Conservation (phyloP, 2,888 invertebrate species). For the Cerceris rybyensis region DNA sequence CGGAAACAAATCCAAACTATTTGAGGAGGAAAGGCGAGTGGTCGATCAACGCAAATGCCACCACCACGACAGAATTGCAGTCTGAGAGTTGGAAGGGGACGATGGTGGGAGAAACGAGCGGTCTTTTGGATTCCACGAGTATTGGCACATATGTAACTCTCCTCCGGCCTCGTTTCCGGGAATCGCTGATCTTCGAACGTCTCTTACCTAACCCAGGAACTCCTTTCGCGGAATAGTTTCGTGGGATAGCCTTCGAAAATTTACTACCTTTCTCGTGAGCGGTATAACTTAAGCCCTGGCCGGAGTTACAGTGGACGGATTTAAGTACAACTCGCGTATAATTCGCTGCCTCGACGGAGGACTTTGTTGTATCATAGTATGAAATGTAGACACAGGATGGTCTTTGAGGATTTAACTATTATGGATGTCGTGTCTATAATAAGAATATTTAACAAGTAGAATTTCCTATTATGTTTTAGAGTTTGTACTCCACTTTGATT, state of each 20-base stretch:
- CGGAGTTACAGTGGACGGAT: no score
- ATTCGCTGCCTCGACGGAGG: no score
- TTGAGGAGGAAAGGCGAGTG: slow-evolving; percentile 53
- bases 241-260: slow-evolving; percentile 66
- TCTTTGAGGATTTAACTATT: no score
- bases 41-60: slow-evolving; percentile 70
- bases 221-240: slow-evolving; percentile 63
- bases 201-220: slow-evolving; percentile 32
- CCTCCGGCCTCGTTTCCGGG: slow-evolving; percentile 63
- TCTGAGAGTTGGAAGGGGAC: no score
- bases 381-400: no score
- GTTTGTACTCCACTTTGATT: no score
- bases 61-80: slow-evolving; percentile 1
- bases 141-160: slow-evolving; percentile 68
- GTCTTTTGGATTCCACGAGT: slow-evolving; percentile 47
- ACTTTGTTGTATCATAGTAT: no score
- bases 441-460: no score
- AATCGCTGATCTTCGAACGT: slow-evolving; percentile 67
- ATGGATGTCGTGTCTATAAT: no score
- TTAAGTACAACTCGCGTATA: no score
- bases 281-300: slow-evolving; percentile 48
- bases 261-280: slow-evolving; percentile 65
- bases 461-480: no score
- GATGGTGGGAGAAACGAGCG: slow-evolving; percentile 24
- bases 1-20: slow-evolving; percentile 73